A percentile compares a stretch with the other conserved stretches of the same genome.
phyloP scores from a whole-genome alignment of 53 echinoderm and acorn worm species.

The Paracentrotus lividus region DNA sequence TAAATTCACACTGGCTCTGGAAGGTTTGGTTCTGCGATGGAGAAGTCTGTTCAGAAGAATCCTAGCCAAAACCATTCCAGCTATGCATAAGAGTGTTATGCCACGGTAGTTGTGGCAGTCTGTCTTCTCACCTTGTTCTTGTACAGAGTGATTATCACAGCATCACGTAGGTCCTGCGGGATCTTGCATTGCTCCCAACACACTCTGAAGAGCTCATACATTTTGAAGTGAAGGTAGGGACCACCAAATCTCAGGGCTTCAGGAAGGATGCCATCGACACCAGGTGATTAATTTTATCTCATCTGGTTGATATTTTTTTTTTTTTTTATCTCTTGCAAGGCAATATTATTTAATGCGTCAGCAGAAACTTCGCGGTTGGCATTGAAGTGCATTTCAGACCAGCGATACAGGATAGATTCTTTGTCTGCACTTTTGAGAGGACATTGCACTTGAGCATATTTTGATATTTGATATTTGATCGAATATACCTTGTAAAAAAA shows the following conservation, averaged over 20 bases:
- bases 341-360: background rate
- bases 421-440: background rate
- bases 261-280: too few relatives aligned
- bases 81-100: conserved; percentile 65
- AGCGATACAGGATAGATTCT: conserved; percentile 59
- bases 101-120: conserved; percentile 75
- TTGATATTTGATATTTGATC: too few relatives aligned
- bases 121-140: conserved; percentile 65
- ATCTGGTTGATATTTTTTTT: conserved; percentile 62
- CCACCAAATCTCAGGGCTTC: conserved; percentile 68
- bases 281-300: conserved; percentile 68
- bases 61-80: conserved; percentile 61
- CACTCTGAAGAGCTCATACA: too few relatives aligned
- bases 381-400: conserved; percentile 69
- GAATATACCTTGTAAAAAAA: too few relatives aligned
- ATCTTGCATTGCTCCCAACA: conserved; percentile 70
- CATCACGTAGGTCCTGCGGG: conserved; percentile 65
- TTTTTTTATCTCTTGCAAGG: conserved; percentile 50
- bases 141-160: conserved; percentile 64
- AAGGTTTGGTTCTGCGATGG: conserved; percentile 67
- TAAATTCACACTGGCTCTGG: conserved; percentile 76
- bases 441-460: too few relatives aligned
- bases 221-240: too few relatives aligned
- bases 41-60: conserved; percentile 62
- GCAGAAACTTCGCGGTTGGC: conserved; percentile 43